These are phyloP conservation scores for Cavia aperea DNA, from an alignment of 2,113 vertebrate genomes.

Conservation along the genomic window DNA sequence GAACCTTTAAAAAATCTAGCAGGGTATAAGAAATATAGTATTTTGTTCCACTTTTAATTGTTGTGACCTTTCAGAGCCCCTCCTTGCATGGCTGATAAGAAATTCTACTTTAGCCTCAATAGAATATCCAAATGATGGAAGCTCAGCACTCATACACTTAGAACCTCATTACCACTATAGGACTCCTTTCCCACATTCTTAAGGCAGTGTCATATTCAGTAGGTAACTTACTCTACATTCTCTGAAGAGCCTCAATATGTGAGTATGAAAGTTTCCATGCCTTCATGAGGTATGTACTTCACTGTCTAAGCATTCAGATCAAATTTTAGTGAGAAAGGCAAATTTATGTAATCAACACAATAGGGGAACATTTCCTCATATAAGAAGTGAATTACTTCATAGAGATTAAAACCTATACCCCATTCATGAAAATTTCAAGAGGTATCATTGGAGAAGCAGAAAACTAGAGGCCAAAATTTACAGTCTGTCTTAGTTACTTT, in stretches of 20 bases:
- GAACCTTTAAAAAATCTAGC: background rate
- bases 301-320: background rate
- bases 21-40: background rate
- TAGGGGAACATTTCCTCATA: background rate
- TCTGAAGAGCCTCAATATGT: background rate
- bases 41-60: background rate
- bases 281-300: background rate
- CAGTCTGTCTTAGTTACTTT: background rate
- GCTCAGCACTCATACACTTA: too few species aligned
- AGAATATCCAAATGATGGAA: background rate
- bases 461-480: background rate
- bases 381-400: background rate
- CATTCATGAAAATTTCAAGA: background rate
- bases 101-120: background rate
- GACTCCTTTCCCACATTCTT: background rate
- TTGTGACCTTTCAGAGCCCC: background rate
- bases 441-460: background rate
- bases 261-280: background rate
- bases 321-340: background rate
- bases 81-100: background rate
- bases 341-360: background rate
- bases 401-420: background rate
- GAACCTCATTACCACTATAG: background rate
- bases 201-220: background rate
- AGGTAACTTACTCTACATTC: background rate